phyloP scores from a whole-genome alignment of 2,113 vertebrate species.

The Lophius piscatorius region DNA sequence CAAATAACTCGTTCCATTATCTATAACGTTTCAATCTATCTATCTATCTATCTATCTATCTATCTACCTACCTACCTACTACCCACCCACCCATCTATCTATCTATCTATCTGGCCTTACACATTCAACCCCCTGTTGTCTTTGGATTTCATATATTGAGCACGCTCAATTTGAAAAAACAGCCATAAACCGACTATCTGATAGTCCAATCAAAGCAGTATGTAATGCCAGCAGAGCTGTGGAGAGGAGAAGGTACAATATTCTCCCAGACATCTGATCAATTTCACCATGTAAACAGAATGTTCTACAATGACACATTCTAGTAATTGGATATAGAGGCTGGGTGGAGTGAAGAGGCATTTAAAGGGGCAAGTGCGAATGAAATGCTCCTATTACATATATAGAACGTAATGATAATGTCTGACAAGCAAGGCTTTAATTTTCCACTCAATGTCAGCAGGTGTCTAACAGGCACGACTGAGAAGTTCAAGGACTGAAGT shows the following conservation, averaged over 20 bases:
- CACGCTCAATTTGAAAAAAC: slow-evolving; percentile 21
- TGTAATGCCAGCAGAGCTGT: slow-evolving; percentile 3
- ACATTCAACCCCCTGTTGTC: slow-evolving; percentile 10
- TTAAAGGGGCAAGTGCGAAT: slow-evolving; percentile 2
- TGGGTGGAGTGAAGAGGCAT: not conserved
- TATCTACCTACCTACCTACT: too few relatives aligned
- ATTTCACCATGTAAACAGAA: slow-evolving; percentile 28
- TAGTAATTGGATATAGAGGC: slow-evolving; percentile 6
- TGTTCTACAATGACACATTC: slow-evolving; percentile 2
- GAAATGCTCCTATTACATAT: slow-evolving; percentile 5
- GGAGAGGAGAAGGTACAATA: slow-evolving; percentile 1
- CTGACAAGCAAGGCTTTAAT: not conserved
- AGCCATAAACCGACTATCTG: slow-evolving; percentile 38
- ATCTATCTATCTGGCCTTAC: not conserved
- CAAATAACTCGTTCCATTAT: not conserved
- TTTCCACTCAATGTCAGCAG: slow-evolving; percentile 4
- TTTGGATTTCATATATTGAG: slow-evolving; percentile 35
- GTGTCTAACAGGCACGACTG: not conserved
- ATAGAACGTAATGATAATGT: slow-evolving; percentile 7
- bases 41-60: too few relatives aligned
- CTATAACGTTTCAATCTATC: too few relatives aligned
- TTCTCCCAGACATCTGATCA: slow-evolving; percentile 31
- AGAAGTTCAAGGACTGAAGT: not conserved
- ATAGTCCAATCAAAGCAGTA: slow-evolving; percentile 40
- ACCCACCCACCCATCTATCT: too few relatives aligned